Base-by-base conservation (phyloP, 2,797 vertebrate species). In the Notolepis coatsorum region DNA sequence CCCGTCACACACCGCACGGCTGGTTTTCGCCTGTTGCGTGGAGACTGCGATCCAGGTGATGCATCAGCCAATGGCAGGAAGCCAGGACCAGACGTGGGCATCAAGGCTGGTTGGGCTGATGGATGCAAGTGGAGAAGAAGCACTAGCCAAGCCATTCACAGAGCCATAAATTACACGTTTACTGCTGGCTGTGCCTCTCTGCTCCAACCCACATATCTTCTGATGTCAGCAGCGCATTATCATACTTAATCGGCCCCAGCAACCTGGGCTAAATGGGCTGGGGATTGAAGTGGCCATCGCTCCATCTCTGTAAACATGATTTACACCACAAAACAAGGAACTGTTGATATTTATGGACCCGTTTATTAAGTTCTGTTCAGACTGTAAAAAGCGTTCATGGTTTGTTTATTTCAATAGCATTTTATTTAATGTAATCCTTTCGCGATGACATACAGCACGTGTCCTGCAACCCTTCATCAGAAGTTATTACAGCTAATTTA, bases 391-490 rank as follows among this genome's bases (percentile, higher is more conserved):
- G 84, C 75, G 70, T 66, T 30, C 10, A 65, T n/a, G 38, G 76
- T 81, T 86, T 63, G 66, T 75, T 72, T 70, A 21, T 85, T 87
- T 86, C 74, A 57, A 89, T 89, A 87, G 80, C 80, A 84, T 89
- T 93, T 93, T 92, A 94, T 92, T 93, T 86, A 84, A 91, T 84
- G 88, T 89, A 82, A 89, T 90, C 80, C 72, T 91, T 91, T 87
- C 75, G 89, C 59, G 80, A 86, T 88, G 90, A 90, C 88, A 88
- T 77, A 84, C n/a, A n/a, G n/a, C n/a, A n/a, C 66, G 73, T 80
- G 75, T 88, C 86, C 72, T 65, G 80, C 69, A 75, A 82, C 77
- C 71, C 75, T 82, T 82, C 57, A 33, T 71, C 77, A 79, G 78
- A 79, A 84, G 73, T 86, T 75, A 64, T 57, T 68, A 51, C 78